A percentile compares a stretch with the other conserved stretches of the same genome.
phyloP scores from a whole-genome alignment of 2,888 invertebrate species.

The Rhodophaea formosa region DNA sequence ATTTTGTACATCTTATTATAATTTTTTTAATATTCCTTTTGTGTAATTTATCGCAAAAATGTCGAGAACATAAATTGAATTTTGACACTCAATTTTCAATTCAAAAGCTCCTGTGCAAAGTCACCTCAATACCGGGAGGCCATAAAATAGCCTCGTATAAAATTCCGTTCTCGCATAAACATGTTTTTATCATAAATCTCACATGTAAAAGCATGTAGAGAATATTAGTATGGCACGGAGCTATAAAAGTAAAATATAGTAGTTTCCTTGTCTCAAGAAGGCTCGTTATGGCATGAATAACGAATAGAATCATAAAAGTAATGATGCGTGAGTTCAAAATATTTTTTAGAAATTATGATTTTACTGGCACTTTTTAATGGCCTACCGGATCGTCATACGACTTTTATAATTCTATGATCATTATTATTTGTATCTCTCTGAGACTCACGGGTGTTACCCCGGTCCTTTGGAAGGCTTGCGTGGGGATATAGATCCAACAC shows the following conservation, averaged over 20 bases:
- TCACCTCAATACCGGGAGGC: background rate
- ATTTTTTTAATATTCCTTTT: too few species aligned
- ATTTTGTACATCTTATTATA: too few species aligned
- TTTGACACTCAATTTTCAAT: too few species aligned
- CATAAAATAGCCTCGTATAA: constrained; percentile 13
- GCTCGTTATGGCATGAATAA: constrained; percentile 9
- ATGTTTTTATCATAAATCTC: constrained; percentile 22
- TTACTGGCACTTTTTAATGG: too few species aligned
- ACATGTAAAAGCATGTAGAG: constrained; percentile 15
- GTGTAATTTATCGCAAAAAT: too few species aligned
- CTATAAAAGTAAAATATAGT: constrained; percentile 16
- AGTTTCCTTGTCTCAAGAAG: constrained; percentile 14
- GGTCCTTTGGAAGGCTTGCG: too few species aligned
- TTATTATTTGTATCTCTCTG: too few species aligned
- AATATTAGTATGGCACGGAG: constrained; percentile 6
- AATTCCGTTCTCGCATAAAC: constrained; percentile 15
- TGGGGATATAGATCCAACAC: too few species aligned
- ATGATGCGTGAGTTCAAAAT: constrained; percentile 3
- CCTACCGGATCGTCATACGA: too few species aligned
- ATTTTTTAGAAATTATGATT: constrained; percentile 4
- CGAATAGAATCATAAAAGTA: constrained; percentile 1
- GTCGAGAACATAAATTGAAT: too few species aligned
- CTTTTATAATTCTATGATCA: too few species aligned
- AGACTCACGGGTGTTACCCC: too few species aligned
- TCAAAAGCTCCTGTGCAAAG: background rate